Conservation (phyloP, 2,797 vertebrate genomes). For the Phalanger gymnotis region DNA sequence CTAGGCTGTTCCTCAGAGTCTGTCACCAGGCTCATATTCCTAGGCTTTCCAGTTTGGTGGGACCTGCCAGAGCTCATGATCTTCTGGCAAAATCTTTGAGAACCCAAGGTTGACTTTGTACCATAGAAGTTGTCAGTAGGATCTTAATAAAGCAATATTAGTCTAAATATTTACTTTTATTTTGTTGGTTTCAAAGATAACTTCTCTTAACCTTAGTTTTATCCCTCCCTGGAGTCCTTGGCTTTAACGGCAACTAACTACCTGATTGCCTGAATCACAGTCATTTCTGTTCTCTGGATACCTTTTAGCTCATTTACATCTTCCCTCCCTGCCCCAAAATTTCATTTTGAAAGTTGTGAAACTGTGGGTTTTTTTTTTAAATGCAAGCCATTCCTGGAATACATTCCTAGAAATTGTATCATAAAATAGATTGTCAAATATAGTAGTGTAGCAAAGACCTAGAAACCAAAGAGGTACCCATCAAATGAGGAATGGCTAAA, state of each 20-base stretch:
- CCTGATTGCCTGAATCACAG: background rate
- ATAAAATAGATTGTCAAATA: background rate
- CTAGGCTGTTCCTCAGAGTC: background rate
- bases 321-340: background rate
- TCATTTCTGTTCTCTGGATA: background rate
- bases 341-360: background rate
- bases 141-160: background rate
- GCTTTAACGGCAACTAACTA: background rate
- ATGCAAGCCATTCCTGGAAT: background rate
- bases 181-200: background rate
- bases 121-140: background rate
- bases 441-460: background rate
- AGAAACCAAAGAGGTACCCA: background rate
- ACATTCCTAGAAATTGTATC: background rate
- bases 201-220: background rate
- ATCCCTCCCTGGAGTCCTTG: background rate
- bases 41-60: background rate
- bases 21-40: background rate
- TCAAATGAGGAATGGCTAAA: background rate
- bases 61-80: background rate
- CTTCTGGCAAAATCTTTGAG: background rate
- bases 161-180: background rate
- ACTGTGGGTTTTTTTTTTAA: background rate
- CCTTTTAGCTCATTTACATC: background rate
- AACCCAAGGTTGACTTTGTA: background rate